Evolutionary conservation across 2,888 invertebrate species (phyloP), one percentile per base, ranked within the genome.

Genomic region (Chrysomela aeneicollis): DNA sequence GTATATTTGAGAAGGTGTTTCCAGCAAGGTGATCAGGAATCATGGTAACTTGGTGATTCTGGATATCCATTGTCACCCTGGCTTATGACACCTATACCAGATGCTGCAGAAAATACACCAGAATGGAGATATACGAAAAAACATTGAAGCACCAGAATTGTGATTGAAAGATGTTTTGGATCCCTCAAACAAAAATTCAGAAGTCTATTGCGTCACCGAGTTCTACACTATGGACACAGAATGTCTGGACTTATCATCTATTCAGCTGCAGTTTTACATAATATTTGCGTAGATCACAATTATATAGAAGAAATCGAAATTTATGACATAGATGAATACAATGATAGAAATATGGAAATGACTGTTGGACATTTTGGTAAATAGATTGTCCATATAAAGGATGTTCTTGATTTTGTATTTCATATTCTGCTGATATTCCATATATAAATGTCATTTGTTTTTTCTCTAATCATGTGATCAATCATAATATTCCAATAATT

Each of bases 51-150:
- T 9, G 32, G 32, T 35, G 32, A 35, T 35, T 35, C 32, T 35
- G 60, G 60, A 1, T 60, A 60, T 51, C 52, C 52, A 30, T 22
- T 52, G 21, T 51, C 17, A 51, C 30, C 32, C 17, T 18, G 19
- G 10, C 19, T 12, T 18, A 53, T 32, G 19, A 35, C 30, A 21
- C 35, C 32, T 15, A 17, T 19, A 30, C 35, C 17, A 17, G 32
- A 30, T 15, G 32, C 32, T 30, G n/a, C 17, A 22, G 12, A 22
- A 50, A 21, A 50, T 50, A 18, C 17, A 1, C 22, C 51, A 26
- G 26, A 51, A 51, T 51, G 51, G 51, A 21, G 51, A 51, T 21
- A 22, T 26, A 51, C 51, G 1, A 51, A 51, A 12, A 51, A 22
- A 51, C 51, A 19, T 51, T 51, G 51, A 22, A 22, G n/a, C 0